Conservation (phyloP, 2,113 vertebrate genomes). For the Rafetus swinhoei region DNA sequence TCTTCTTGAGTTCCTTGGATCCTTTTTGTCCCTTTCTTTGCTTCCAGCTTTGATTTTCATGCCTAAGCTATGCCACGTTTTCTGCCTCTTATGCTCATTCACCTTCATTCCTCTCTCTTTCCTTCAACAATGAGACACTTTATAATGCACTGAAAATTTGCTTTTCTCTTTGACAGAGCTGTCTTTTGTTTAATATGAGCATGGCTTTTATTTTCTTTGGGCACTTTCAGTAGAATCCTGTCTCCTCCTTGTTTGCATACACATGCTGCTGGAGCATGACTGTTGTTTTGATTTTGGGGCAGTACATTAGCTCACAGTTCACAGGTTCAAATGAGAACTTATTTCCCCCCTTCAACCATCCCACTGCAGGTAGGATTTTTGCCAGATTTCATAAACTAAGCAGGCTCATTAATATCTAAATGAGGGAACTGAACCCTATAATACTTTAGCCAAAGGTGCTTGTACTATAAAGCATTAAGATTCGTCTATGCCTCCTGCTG, state of each 20-base stretch:
- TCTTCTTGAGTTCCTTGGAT: conserved; percentile 53
- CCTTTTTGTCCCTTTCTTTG: conserved; percentile 26
- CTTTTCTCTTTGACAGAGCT: conserved; percentile 6
- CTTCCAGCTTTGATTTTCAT: conserved; percentile 48
- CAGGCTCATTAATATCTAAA: not conserved
- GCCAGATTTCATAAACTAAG: not conserved
- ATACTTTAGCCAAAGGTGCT: not conserved
- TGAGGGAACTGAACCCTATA: not conserved
- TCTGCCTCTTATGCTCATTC: conserved; percentile 61
- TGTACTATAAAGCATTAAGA: not conserved
- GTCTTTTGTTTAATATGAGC: conserved; percentile 14
- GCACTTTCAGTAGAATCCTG: not conserved
- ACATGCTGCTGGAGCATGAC: not conserved
- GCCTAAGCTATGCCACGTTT: conserved; percentile 30
- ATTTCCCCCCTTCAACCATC: not conserved
- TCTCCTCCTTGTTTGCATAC: accelerated
- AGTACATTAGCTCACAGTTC: not conserved
- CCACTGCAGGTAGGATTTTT: not conserved
- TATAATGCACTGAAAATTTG: not conserved
- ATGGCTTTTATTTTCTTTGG: not conserved
- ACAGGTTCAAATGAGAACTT: not conserved
- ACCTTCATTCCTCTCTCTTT: conserved; percentile 39
- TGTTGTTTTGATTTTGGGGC: not conserved
- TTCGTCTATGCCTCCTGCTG: accelerated
- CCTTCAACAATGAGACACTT: conserved; percentile 31